Evolutionary conservation across 2,888 invertebrate species (phyloP), one percentile per base, ranked within the genome.

Genomic region (Entomobrya proxima): DNA sequence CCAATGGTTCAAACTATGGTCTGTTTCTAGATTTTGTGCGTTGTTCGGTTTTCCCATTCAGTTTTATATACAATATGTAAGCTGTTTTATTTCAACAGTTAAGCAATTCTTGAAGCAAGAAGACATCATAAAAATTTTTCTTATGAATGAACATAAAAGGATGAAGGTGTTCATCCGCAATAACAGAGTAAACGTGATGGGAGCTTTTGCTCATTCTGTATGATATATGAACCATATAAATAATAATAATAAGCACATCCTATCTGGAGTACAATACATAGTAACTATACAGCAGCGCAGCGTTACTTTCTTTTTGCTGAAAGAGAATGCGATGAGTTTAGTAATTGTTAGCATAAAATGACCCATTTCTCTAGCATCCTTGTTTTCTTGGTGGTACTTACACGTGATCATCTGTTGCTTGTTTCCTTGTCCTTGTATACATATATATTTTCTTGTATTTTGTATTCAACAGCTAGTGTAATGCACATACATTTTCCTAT

Each of bases 331-430:
- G 37, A 52, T 67, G 79, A 69, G 50, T 67, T 69, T 79, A 79
- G 69, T 79, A 69, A 79, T 79, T 67, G 79, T 69, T n/a, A 67
- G 47, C 52, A 69, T 79, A 79, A 79, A 79, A 79, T 79, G 64
- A 79, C 79, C 79, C 47, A 35, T 35, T 50, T 18, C 37, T 76
- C 61, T 37, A 64, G 6, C n/a, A 9, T 30, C 44, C 24, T 69
- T 67, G 79, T 0, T 2, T 27, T 15, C 37, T 37, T 24, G 44
- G 21, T n/a, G n/a, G 21, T 32, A 52, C 21, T 52, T 35, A 47
- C n/a, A 27, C 64, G 27, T 67, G 37, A 37, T 79, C 79, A 79
- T 67, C 79, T 79, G 79, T 79, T 79, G 79, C 79, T 24, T 37
- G 67, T 67, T 24, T 32, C 3, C 32, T 44, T 27, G 9, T 9